Percentiles rank a stretch among this genome's conserved stretches.
Evolutionary conservation across 2,113 vertebrate species (phyloP).

Genomic region (Pontoporia blainvillei): DNA sequence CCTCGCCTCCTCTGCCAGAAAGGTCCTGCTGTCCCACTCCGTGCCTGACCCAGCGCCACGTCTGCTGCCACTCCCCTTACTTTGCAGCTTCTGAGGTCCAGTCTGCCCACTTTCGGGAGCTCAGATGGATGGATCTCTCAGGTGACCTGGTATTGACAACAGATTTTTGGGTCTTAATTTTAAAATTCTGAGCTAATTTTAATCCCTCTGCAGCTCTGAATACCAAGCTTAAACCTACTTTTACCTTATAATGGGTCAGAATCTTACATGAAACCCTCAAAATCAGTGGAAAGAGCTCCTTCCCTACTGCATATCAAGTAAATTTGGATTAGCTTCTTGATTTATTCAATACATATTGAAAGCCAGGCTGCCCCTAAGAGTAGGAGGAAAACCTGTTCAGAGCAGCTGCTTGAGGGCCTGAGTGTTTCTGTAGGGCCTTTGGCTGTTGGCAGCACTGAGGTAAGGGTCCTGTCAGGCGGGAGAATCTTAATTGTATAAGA

Average conservation of each 20-base stretch:
- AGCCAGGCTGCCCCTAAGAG: neutral
- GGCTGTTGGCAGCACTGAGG: neutral
- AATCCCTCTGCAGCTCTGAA: neutral
- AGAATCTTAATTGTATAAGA: neutral
- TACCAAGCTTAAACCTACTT: neutral
- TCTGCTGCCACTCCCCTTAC: neutral
- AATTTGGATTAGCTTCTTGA: neutral
- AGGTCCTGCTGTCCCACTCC: too few relatives aligned
- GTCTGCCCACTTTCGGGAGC: neutral
- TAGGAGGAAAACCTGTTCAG: neutral
- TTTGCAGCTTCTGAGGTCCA: neutral
- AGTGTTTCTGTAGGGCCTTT: neutral
- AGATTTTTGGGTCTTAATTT: neutral
- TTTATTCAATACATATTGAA: neutral
- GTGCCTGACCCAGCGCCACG: neutral
- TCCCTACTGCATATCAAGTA: neutral
- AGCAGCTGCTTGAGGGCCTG: neutral
- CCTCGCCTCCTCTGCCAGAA: too few relatives aligned
- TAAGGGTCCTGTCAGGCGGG: neutral
- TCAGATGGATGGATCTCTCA: neutral
- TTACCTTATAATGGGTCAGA: neutral
- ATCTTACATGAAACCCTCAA: neutral
- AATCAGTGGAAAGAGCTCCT: neutral
- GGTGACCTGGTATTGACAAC: neutral
- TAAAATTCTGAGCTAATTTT: neutral